Evolutionary conservation across 1,140 invertebrate species (phyloP).

Genomic region (Papilio glaucus): DNA sequence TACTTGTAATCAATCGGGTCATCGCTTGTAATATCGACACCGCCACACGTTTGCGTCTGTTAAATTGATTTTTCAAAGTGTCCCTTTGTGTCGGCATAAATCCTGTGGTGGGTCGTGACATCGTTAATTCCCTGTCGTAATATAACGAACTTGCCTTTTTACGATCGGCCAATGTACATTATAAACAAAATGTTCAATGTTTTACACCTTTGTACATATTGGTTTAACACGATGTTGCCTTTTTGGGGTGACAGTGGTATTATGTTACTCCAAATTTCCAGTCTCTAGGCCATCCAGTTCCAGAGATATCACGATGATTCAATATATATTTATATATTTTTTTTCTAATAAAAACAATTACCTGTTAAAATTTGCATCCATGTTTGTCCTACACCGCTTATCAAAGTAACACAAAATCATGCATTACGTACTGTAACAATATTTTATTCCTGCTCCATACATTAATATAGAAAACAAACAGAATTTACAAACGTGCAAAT

Average conservation of each 20-base stretch:
- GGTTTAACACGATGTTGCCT: background rate
- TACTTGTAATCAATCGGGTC: background rate
- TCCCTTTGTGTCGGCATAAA: slow-evolving; percentile 2
- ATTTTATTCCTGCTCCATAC: background rate
- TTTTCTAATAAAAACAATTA: too few relatives aligned
- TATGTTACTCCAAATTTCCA: too few relatives aligned
- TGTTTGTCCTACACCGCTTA: too few relatives aligned
- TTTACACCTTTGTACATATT: background rate
- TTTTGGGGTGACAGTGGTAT: background rate
- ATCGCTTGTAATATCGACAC: background rate
- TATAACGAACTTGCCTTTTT: slow-evolving; percentile 5
- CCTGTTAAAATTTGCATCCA: too few relatives aligned
- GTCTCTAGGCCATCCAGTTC: too few relatives aligned
- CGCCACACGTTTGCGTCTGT: background rate
- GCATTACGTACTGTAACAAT: background rate
- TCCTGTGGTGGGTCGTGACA: background rate
- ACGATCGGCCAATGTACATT: background rate
- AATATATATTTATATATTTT: too few relatives aligned
- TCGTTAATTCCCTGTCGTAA: background rate
- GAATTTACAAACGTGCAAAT: slow-evolving; percentile 19
- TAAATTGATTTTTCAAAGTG: slow-evolving; percentile 9
- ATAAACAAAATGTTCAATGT: background rate
- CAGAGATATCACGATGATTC: too few relatives aligned
- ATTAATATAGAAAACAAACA: background rate
- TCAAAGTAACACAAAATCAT: too few relatives aligned